Base-by-base conservation (phyloP, 2,888 invertebrate species). In the Calameuta filiformis region DNA sequence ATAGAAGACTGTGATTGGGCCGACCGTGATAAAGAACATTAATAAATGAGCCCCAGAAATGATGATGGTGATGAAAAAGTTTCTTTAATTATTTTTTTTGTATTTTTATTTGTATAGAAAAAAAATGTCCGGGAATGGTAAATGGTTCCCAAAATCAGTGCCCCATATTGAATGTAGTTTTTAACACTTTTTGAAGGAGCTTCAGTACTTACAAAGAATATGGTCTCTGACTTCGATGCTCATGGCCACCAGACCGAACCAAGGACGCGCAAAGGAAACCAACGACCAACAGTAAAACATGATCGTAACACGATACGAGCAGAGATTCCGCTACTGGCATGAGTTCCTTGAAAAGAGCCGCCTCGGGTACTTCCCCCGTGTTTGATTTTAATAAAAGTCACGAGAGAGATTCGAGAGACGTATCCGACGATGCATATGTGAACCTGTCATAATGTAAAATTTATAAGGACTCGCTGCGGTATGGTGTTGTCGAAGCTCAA, bases 1-100 rank as follows among this genome's bases (percentile, higher is more conserved):
- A 76, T 85, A 84, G 84, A 84, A 85, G 83, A 84, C 83, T 85
- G 85, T 84, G 83, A 79, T 82, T 79, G 80, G 80, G 80, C 80
- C 80, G 81, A 84, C 81, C 84, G 84, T 83, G 83, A 84, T 85
- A 83, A 84, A 80, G 78, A 81, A 80, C 77, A 81, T 76, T 75
- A 81, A 81, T 71, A 33, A 81, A 79, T 78, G 80, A 30, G 40
- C 69, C 23, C 15, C 33, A 33, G 30, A 11, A 30, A 56, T 12
- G 12, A 68, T 75, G 31, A 56, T 56, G 56, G 9, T 56, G 68
- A 68, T 23, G 68, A 33, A n/a, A n/a, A n/a, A 23, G 9, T 23
- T 12, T 40, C 35, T 1, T 12, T 6, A 34, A 40, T n/a, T 73
- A 3, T 73, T 73, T 40, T 23, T 34, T 35, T 35, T 12, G 11